Evolutionary conservation across 2,113 vertebrate species (phyloP).

Genomic region (Dipodomys ordii): DNA sequence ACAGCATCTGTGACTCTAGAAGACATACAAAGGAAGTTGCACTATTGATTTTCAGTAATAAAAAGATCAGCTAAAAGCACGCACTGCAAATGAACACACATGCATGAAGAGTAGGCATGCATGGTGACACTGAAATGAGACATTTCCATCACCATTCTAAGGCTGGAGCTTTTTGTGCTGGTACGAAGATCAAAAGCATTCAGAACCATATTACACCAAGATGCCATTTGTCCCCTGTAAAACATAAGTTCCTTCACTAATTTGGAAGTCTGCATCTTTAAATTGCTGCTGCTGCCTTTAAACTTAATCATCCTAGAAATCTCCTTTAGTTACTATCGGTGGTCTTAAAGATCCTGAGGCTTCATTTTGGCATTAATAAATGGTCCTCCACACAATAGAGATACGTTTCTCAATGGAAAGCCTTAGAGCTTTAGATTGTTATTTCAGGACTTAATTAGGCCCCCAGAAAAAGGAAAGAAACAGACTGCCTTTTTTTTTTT

Average conservation of each 20-base stretch:
- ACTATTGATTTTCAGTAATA: slow-evolving; percentile 73
- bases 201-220: slow-evolving; percentile 19
- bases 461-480: slow-evolving; percentile 10
- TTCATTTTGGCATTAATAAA: slow-evolving; percentile 37
- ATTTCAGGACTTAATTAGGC: slow-evolving; percentile 48
- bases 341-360: slow-evolving; percentile 5
- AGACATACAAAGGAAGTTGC: background rate
- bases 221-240: background rate
- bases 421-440: slow-evolving; percentile 46
- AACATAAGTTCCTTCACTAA: background rate
- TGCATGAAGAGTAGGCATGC: slow-evolving; percentile 17
- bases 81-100: slow-evolving; percentile 47
- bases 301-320: slow-evolving; percentile 15
- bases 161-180: background rate
- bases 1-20: background rate
- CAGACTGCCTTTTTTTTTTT: slow-evolving; percentile 61
- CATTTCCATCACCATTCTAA: slow-evolving; percentile 33
- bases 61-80: slow-evolving; percentile 66
- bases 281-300: background rate
- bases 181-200: background rate
- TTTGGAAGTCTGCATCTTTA: background rate
- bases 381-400: slow-evolving; percentile 46
- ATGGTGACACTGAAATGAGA: slow-evolving; percentile 40
- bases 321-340: background rate
- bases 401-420: slow-evolving; percentile 51